Percentiles rank a stretch among this genome's conserved stretches.
These are phyloP conservation scores for Lota lota DNA, from an alignment of 2,113 vertebrate species.

Conservation along the genomic window DNA sequence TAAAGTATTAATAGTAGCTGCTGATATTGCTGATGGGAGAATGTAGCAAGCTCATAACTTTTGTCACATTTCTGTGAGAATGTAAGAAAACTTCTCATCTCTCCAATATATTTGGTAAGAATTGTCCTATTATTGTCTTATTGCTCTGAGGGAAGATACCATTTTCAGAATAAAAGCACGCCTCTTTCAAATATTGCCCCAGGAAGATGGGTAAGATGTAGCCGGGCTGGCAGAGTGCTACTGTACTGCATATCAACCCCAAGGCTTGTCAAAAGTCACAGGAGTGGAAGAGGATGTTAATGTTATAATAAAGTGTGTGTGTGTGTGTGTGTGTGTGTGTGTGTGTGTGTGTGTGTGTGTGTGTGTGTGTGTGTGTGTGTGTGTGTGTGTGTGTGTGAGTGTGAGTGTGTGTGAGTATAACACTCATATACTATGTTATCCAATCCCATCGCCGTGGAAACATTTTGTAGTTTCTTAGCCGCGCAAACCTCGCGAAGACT, in stretches of 20 bases:
- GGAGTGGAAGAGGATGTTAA: slow-evolving; percentile 47
- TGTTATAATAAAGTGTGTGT: slow-evolving; percentile 28
- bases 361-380: not conserved
- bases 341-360: too few relatives aligned
- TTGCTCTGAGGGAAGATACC: not conserved
- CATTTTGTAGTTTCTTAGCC: not conserved
- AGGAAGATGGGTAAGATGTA: not conserved
- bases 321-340: not conserved
- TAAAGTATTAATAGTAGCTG: not conserved
- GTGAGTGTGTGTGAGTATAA: not conserved
- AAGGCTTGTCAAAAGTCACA: slow-evolving; percentile 46
- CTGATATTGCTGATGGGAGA: not conserved
- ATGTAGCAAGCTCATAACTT: not conserved
- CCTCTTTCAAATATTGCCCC: slow-evolving; percentile 31
- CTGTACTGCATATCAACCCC: slow-evolving; percentile 25
- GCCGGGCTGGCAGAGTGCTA: slow-evolving; percentile 12
- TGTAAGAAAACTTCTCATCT: not conserved
- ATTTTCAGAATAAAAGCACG: not conserved
- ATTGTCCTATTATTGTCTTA: too few relatives aligned
- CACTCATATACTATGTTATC: not conserved
- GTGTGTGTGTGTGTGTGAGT: not conserved
- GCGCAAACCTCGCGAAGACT: slow-evolving; percentile 3
- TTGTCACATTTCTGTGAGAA: not conserved
- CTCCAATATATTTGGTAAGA: not conserved
- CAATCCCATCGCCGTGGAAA: not conserved